phyloP scores from a whole-genome alignment of 2,888 invertebrate genomes.

The Bellardia pandia region DNA sequence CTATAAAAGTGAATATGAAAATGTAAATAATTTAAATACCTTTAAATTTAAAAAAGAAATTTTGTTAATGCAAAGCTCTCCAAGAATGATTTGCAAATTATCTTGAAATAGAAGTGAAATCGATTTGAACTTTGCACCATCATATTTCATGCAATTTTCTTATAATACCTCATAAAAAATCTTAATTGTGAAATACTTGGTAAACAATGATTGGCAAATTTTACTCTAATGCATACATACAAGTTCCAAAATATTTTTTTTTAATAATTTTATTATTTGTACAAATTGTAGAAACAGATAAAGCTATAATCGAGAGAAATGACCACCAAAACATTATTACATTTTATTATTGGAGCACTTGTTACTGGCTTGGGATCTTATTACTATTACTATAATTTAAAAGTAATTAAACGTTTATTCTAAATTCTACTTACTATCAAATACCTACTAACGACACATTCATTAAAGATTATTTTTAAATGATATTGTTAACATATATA shows the following conservation, averaged over 20 bases:
- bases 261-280: not conserved
- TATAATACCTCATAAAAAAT: not conserved
- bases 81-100: not conserved
- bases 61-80: not conserved
- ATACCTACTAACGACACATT: constrained; percentile 14
- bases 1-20: not conserved
- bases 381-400: constrained; percentile 79
- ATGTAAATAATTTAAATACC: not conserved
- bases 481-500: too few species aligned
- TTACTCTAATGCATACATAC: not conserved
- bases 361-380: constrained; percentile 81
- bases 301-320: constrained; percentile 21
- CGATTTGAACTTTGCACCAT: constrained; percentile 27
- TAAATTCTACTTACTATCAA: not conserved
- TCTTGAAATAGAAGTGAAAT: not conserved
- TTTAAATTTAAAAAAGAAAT: not conserved
- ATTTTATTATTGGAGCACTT: constrained; percentile 81
- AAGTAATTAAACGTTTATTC: constrained; percentile 79
- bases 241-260: not conserved
- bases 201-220: not conserved
- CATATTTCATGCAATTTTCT: constrained; percentile 13
- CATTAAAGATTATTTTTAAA: not conserved
- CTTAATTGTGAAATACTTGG: constrained; percentile 1
- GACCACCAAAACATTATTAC: constrained; percentile 76
- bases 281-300: not conserved